Evolutionary conservation across 2,888 invertebrate genomes (phyloP).

Genomic region (Lycia hirtaria): DNA sequence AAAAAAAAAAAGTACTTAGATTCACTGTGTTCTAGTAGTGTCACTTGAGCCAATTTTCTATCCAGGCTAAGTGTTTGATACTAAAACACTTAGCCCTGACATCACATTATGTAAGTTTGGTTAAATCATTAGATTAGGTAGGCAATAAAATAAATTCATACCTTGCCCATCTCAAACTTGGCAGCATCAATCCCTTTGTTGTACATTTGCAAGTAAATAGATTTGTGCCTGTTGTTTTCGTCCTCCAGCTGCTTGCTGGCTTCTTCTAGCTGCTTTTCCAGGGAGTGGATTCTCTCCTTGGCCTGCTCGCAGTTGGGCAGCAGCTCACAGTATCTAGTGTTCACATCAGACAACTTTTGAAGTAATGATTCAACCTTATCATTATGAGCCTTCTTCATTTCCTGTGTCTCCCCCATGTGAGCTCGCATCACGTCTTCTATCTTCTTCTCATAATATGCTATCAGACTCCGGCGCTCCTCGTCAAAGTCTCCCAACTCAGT

Average conservation of each 20-base stretch:
- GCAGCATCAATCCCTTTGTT: constrained; percentile 93
- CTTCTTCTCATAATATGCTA: constrained; percentile 90
- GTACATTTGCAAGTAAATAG: constrained; percentile 93
- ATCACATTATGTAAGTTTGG: no score
- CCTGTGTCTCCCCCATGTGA: constrained; percentile 87
- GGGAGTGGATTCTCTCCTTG: constrained; percentile 88
- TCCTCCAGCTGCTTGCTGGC: constrained; percentile 88
- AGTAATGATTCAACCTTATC: constrained; percentile 91
- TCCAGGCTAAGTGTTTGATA: no score
- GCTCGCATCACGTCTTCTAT: constrained; percentile 90
- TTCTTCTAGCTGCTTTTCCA: constrained; percentile 90
- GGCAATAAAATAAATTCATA: constrained; percentile 53
- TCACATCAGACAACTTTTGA: constrained; percentile 90
- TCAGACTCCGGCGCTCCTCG: constrained; percentile 88
- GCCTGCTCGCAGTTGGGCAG: constrained; percentile 91
- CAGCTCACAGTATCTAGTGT: constrained; percentile 91
- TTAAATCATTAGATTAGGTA: not conserved
- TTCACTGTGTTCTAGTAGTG: no score
- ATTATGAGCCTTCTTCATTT: constrained; percentile 91
- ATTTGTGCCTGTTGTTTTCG: constrained; percentile 90
- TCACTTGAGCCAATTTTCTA: no score
- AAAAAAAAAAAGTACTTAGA: no score
- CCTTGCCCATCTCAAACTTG: constrained; percentile 89
- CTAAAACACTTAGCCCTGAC: no score
- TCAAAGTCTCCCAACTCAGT: constrained; percentile 85